These are phyloP conservation scores for Gymnoscelis rufifasciata DNA, from an alignment of 2,888 invertebrate genomes.

Conservation along the genomic window DNA sequence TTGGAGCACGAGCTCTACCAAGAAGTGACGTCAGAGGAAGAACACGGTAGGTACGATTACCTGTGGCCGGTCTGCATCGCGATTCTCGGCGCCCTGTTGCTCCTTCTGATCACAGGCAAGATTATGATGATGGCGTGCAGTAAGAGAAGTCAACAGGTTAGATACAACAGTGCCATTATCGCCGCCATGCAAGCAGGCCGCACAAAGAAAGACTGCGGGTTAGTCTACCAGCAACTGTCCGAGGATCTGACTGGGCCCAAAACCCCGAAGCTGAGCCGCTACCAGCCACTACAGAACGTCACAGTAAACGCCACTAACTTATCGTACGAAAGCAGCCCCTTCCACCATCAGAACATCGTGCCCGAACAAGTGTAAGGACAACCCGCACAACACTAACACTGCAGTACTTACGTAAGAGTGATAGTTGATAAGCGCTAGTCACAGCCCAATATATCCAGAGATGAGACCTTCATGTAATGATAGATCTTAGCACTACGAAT, in stretches of 20 bases:
- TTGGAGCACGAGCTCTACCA: slow-evolving; percentile 50
- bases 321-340: slow-evolving; percentile 81
- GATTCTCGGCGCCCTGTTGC: slow-evolving; percentile 75
- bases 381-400: slow-evolving; percentile 58
- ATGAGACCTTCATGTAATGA: slow-evolving; percentile 15
- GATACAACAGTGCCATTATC: slow-evolving; percentile 75
- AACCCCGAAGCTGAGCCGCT: slow-evolving; percentile 84
- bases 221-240: slow-evolving; percentile 88
- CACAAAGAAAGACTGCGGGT: slow-evolving; percentile 84
- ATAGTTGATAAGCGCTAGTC: slow-evolving; percentile 74
- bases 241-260: slow-evolving; percentile 85
- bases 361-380: slow-evolving; percentile 80
- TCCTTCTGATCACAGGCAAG: slow-evolving; percentile 76
- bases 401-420: slow-evolving; percentile 71
- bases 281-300: slow-evolving; percentile 76
- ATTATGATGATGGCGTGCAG: slow-evolving; percentile 65
- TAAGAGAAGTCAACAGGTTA: slow-evolving; percentile 56
- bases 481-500: slow-evolving; percentile 32
- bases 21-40: slow-evolving; percentile 54
- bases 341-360: slow-evolving; percentile 81
- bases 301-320: slow-evolving; percentile 67
- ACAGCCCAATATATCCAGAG: slow-evolving; percentile 36
- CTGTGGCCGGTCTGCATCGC: slow-evolving; percentile 80
- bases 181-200: slow-evolving; percentile 74
- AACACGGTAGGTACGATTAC: slow-evolving; percentile 72